A percentile compares a stretch with the other conserved stretches of the same genome.
These are phyloP conservation scores for Trichacis sp. DNA, from an alignment of 2,888 invertebrate species.

Conservation along the genomic window DNA sequence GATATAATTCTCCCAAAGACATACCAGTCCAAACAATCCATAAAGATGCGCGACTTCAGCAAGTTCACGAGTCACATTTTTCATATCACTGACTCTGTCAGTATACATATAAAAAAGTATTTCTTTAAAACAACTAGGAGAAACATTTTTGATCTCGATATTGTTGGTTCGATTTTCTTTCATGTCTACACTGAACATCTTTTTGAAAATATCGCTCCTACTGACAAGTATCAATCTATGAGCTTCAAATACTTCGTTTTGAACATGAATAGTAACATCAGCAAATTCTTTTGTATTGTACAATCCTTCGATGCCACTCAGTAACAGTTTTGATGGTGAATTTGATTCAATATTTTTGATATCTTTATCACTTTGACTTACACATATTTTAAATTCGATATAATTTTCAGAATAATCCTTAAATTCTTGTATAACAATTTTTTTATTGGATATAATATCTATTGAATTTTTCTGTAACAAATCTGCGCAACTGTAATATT, in stretches of 20 bases:
- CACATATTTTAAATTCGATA: too few relatives aligned
- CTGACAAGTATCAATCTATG: neutral
- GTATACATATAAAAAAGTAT: neutral
- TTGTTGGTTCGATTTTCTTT: neutral
- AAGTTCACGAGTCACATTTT: neutral
- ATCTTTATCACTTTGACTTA: too few relatives aligned
- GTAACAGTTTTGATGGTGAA: too few relatives aligned
- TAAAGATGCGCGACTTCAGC: neutral
- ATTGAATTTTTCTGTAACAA: too few relatives aligned
- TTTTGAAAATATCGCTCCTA: neutral
- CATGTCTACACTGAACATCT: neutral
- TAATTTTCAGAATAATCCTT: too few relatives aligned
- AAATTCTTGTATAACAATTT: too few relatives aligned
- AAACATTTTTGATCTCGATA: neutral
- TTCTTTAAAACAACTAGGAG: neutral
- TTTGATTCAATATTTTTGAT: too few relatives aligned
- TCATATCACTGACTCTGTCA: neutral
- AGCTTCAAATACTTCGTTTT: neutral
- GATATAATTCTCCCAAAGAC: neutral
- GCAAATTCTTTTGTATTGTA: neutral
- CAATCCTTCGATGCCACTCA: too few relatives aligned
- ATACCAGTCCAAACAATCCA: neutral
- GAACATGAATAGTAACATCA: neutral
- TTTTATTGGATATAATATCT: too few relatives aligned
- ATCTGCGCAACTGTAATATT: too few relatives aligned